A percentile compares a stretch with the other conserved stretches of the same genome.
phyloP scores from a whole-genome alignment of 2,797 vertebrate genomes.

The Bradypodion ventrale region DNA sequence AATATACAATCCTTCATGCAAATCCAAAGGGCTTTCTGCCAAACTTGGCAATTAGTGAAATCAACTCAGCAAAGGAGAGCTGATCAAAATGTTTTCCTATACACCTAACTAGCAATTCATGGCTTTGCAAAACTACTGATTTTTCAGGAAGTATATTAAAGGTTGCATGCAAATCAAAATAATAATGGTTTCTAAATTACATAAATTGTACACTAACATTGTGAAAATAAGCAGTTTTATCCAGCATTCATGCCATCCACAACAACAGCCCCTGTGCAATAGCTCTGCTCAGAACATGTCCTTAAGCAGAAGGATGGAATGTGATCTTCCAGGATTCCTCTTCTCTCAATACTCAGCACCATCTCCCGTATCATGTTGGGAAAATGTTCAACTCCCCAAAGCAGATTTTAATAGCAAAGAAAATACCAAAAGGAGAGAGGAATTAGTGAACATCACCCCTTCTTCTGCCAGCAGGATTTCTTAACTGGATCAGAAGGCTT shows the following conservation, averaged over 20 bases:
- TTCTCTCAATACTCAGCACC: not conserved
- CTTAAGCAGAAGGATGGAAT: not conserved
- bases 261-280: too few relatives aligned
- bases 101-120: constrained; percentile 19
- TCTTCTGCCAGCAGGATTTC: not conserved
- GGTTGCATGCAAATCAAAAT: constrained; percentile 2
- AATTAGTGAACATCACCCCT: not conserved
- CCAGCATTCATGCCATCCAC: not conserved
- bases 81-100: constrained; percentile 23
- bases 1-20: constrained; percentile 70
- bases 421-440: not conserved
- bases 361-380: not conserved
- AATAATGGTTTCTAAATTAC: not conserved
- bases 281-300: not conserved
- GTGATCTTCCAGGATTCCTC: not conserved
- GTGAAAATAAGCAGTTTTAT: not conserved
- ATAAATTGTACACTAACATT: not conserved
- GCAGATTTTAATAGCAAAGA: not conserved
- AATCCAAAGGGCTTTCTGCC: constrained; percentile 68
- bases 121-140: not conserved
- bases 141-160: constrained; percentile 1
- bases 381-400: not conserved
- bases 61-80: constrained; percentile 9
- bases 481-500: not conserved
- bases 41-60: constrained; percentile 56